A percentile compares a stretch with the other conserved stretches of the same genome.
Evolutionary conservation across 2,797 vertebrate genomes (phyloP).

Genomic region (Vespertilio murinus): DNA sequence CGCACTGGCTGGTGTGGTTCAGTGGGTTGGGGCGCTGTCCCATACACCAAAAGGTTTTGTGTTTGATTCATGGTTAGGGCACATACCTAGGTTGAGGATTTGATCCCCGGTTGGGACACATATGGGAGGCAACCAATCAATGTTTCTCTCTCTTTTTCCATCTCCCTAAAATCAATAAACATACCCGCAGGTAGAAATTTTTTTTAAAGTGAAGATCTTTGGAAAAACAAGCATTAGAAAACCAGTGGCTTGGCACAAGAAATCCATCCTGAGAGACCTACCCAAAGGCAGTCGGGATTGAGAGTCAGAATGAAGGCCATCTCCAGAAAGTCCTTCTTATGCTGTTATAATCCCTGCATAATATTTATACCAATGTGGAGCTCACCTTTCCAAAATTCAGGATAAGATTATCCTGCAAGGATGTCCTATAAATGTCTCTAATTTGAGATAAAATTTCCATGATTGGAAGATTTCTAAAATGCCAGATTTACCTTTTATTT

Average conservation of each 20-base stretch:
- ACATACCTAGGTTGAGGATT: not conserved
- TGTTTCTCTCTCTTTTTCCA: not conserved
- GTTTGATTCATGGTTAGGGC: not conserved
- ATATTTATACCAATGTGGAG: not conserved
- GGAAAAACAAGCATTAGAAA: not conserved
- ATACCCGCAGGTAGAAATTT: not conserved
- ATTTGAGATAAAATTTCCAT: not conserved
- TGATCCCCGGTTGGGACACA: no score
- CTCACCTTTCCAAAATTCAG: constrained; percentile 1
- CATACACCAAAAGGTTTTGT: not conserved
- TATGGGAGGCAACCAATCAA: not conserved
- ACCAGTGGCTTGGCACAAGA: not conserved
- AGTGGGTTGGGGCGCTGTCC: not conserved
- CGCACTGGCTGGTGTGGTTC: not conserved
- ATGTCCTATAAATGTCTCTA: not conserved
- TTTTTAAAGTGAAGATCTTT: not conserved
- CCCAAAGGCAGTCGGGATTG: not conserved
- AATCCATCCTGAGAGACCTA: not conserved
- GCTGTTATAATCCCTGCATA: not conserved
- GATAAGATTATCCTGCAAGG: not conserved
- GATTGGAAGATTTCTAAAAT: constrained; percentile 18
- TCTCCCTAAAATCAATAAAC: not conserved
- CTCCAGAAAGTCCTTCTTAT: not conserved
- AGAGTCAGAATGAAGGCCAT: not conserved
- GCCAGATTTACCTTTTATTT: constrained; percentile 12